Evolutionary conservation across 2,113 vertebrate genomes (phyloP).

Genomic region (Setophaga petechia): DNA sequence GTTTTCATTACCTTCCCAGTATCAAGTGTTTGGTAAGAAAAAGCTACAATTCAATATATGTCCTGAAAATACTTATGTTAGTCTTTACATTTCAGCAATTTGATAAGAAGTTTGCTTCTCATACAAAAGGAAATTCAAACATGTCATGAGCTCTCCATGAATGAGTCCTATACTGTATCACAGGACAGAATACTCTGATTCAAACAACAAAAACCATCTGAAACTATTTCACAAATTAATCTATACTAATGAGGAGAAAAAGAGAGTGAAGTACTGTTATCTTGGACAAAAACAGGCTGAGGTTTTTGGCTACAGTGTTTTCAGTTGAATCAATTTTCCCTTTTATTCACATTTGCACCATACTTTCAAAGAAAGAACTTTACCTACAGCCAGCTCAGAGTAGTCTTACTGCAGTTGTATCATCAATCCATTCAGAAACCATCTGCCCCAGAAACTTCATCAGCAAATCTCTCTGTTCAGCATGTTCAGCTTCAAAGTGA

Average conservation of each 20-base stretch:
- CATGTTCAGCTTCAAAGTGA: slow-evolving; percentile 8
- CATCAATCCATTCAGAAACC: neutral
- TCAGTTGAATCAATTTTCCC: neutral
- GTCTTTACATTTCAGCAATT: neutral
- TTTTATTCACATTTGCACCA: neutral
- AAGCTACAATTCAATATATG: neutral
- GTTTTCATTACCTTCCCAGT: neutral
- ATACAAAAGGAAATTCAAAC: neutral
- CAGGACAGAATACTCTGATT: neutral
- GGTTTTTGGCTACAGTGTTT: neutral
- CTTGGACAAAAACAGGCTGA: neutral
- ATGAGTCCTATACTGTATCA: neutral
- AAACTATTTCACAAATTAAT: slow-evolving; percentile 27
- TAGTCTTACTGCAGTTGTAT: neutral
- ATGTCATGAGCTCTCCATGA: neutral
- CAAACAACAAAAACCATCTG: neutral
- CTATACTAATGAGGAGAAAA: neutral
- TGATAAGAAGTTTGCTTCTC: neutral
- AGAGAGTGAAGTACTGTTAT: neutral
- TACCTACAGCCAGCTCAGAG: neutral
- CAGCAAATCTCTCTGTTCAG: neutral
- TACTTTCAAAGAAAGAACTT: neutral
- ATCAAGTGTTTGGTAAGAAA: neutral
- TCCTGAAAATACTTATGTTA: neutral
- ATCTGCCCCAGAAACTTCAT: neutral